Conservation (phyloP, 2,888 invertebrate genomes). For the Globia sparganii region DNA sequence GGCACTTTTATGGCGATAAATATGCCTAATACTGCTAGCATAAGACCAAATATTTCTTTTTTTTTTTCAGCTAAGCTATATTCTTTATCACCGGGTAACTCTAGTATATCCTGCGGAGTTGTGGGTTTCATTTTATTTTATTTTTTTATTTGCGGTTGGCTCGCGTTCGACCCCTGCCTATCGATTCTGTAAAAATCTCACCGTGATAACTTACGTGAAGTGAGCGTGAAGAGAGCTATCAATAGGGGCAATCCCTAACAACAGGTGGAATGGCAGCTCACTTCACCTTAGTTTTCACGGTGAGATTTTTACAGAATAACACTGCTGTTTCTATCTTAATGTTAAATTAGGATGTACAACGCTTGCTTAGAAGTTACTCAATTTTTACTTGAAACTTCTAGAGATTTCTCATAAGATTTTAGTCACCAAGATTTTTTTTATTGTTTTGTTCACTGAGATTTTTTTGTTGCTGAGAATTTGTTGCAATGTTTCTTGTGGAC, state of each 20-base stretch:
- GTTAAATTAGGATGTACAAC: background rate
- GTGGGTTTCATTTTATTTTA: constrained; percentile 9
- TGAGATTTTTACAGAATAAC: no score
- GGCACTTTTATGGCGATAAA: constrained; percentile 14
- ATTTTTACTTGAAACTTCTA: background rate
- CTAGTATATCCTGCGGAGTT: background rate
- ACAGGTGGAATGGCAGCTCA: no score
- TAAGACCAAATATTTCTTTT: background rate
- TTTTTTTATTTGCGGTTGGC: background rate
- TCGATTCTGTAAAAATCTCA: no score
- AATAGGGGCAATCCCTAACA: no score
- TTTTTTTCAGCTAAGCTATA: background rate
- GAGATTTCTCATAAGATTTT: no score
- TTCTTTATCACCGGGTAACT: background rate
- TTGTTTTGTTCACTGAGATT: no score
- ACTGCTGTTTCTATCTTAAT: background rate
- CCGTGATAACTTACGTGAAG: no score
- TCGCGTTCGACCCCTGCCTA: background rate
- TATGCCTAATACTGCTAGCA: constrained; percentile 19
- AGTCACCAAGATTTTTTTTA: background rate
- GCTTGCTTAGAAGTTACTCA: no score
- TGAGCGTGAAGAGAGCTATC: no score
- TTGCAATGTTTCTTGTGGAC: background rate
- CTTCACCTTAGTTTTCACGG: no score
- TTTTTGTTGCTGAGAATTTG: background rate